These are phyloP conservation scores for Nibea albiflora DNA, from an alignment of 2,113 vertebrate species.

Conservation along the genomic window DNA sequence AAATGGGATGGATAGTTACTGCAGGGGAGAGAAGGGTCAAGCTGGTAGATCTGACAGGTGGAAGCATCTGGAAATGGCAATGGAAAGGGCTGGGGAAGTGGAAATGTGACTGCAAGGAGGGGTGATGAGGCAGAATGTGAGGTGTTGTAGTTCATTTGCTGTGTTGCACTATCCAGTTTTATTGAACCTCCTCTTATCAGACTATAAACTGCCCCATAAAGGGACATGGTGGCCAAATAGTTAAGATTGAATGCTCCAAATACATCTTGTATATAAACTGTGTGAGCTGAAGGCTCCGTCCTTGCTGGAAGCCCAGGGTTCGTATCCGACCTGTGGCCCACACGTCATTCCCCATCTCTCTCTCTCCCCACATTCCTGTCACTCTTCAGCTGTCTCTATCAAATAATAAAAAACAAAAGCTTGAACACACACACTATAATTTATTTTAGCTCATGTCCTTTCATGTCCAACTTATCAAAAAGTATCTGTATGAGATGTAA, in stretches of 20 bases:
- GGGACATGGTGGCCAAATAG: not conserved
- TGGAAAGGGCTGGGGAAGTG: not conserved
- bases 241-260: not conserved
- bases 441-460: not conserved
- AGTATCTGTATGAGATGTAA: too few relatives aligned
- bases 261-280: not conserved
- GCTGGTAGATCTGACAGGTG: not conserved
- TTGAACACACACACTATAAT: not conserved
- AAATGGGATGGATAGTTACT: not conserved
- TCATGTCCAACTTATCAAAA: not conserved
- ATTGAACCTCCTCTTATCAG: not conserved
- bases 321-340: too few relatives aligned
- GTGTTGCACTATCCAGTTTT: not conserved
- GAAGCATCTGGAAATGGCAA: not conserved
- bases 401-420: too few relatives aligned
- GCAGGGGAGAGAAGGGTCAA: too few relatives aligned
- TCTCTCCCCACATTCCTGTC: too few relatives aligned
- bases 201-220: not conserved
- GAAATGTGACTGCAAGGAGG: not conserved
- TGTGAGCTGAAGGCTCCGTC: not conserved
- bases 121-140: not conserved
- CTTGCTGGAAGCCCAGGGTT: too few relatives aligned
- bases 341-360: too few relatives aligned
- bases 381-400: too few relatives aligned
- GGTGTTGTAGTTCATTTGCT: not conserved